Percentiles rank a stretch among this genome's conserved stretches.
Evolutionary conservation across 2,113 vertebrate species (phyloP).

Genomic region (Pygoscelis adeliae): DNA sequence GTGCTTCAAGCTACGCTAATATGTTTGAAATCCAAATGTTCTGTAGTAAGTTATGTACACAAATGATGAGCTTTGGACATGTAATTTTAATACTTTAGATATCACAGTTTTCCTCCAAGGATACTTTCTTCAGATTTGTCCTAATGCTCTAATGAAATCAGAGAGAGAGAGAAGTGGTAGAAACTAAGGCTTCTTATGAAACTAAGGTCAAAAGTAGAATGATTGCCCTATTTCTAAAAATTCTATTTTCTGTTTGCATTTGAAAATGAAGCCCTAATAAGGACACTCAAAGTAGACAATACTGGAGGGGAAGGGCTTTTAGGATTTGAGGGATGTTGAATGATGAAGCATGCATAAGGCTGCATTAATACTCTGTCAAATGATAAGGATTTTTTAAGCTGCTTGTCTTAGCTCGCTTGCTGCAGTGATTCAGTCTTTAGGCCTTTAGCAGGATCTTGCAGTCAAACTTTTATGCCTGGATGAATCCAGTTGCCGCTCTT

Average conservation of each 20-base stretch:
- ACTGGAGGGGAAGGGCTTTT: not conserved
- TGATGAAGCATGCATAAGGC: not conserved
- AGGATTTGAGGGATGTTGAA: not conserved
- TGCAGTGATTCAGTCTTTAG: conserved; percentile 5
- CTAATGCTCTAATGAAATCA: not conserved
- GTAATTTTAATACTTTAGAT: not conserved
- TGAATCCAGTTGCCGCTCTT: conserved; percentile 7
- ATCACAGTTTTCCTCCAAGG: not conserved
- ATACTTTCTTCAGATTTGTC: not conserved
- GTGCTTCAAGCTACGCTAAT: not conserved
- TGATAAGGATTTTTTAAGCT: not conserved
- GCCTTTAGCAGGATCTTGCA: not conserved
- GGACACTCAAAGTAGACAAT: not conserved
- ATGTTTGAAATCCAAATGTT: not conserved
- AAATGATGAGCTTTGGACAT: not conserved
- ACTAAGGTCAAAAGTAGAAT: not conserved
- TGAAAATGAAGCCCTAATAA: too few species aligned
- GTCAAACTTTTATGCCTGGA: not conserved
- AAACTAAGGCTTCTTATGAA: not conserved
- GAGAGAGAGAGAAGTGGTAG: not conserved
- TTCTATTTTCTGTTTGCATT: not conserved
- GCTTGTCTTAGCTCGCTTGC: conserved; percentile 26
- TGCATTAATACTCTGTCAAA: not conserved
- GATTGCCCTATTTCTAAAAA: not conserved
- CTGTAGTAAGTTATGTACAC: not conserved